Conservation (phyloP, 2,888 invertebrate species). For the Eudemis profundana region DNA sequence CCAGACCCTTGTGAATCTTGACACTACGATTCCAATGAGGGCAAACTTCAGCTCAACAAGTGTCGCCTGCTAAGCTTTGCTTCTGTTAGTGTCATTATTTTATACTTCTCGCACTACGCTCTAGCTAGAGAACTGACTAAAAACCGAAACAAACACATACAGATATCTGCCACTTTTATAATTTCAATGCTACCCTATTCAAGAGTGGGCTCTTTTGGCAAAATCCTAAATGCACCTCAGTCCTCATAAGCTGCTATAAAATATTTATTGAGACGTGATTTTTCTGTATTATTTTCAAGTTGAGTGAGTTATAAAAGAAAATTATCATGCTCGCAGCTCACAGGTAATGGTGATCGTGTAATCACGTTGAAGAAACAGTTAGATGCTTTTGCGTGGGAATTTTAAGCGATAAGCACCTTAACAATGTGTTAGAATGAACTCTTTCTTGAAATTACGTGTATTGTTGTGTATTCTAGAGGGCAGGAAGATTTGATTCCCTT, state of each 20-base stretch:
- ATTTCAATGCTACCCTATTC: no score
- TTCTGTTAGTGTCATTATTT: not conserved
- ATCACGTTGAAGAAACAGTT: constrained; percentile 27
- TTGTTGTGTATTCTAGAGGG: constrained; percentile 14
- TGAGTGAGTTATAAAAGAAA: constrained; percentile 14
- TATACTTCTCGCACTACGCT: not conserved
- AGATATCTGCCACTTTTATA: no score
- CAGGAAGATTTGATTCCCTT: no score
- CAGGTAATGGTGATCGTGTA: constrained; percentile 23
- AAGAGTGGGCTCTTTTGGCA: not conserved
- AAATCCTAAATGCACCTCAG: not conserved
- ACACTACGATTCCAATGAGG: constrained; percentile 1
- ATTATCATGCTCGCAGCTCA: constrained; percentile 17
- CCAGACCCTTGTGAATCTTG: constrained; percentile 12
- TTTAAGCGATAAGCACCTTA: constrained; percentile 21
- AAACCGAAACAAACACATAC: no score
- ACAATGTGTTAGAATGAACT: constrained; percentile 23
- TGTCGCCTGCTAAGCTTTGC: not conserved
- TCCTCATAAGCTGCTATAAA: not conserved
- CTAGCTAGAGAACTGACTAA: no score
- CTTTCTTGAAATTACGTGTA: constrained; percentile 5
- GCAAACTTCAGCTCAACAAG: not conserved
- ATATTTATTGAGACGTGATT: not conserved
- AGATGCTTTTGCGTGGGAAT: constrained; percentile 37
- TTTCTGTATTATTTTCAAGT: not conserved